phyloP scores from a whole-genome alignment of 2,888 invertebrate species.

The Amphimallon solstitiale region DNA sequence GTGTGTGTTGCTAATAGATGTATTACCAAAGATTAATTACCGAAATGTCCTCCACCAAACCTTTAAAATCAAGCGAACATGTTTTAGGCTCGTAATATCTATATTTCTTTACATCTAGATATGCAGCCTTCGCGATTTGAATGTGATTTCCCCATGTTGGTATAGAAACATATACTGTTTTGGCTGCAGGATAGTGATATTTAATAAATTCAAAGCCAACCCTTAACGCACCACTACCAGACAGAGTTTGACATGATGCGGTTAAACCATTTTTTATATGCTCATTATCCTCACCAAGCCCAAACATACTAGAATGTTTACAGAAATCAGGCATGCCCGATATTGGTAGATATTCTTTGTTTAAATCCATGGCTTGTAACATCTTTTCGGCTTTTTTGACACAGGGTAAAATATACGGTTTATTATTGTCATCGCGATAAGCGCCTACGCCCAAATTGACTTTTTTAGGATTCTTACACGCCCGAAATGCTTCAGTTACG shows the following conservation, averaged over 20 bases:
- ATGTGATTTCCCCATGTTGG: constrained; percentile 99
- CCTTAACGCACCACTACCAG: constrained; percentile 96
- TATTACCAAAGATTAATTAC: constrained; percentile 66
- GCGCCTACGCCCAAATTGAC: constrained; percentile 97
- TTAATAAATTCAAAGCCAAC: constrained; percentile 90
- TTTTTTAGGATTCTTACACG: constrained; percentile 90
- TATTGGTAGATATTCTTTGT: constrained; percentile 97
- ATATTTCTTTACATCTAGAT: constrained; percentile 87
- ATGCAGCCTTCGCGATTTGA: constrained; percentile 90
- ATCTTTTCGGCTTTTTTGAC: constrained; percentile 87
- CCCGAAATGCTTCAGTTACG: constrained; percentile 95
- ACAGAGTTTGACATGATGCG: constrained; percentile 86
- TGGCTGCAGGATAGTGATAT: constrained; percentile 80
- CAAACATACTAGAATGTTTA: constrained; percentile 82
- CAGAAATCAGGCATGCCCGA: constrained; percentile 87
- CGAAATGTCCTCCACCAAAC: constrained; percentile 86
- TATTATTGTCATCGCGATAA: constrained; percentile 96
- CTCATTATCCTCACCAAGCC: constrained; percentile 82
- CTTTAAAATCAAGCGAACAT: constrained; percentile 92
- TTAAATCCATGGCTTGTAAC: constrained; percentile 74
- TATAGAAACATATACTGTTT: constrained; percentile 86
- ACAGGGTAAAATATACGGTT: constrained; percentile 92
- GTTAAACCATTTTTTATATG: constrained; percentile 75
- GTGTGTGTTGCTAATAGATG: not conserved
- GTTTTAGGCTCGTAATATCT: constrained; percentile 94